Evolutionary conservation across 2,797 vertebrate species (phyloP), one percentile per base, ranked within the genome.

Genomic region (Taeniopygia guttata): DNA sequence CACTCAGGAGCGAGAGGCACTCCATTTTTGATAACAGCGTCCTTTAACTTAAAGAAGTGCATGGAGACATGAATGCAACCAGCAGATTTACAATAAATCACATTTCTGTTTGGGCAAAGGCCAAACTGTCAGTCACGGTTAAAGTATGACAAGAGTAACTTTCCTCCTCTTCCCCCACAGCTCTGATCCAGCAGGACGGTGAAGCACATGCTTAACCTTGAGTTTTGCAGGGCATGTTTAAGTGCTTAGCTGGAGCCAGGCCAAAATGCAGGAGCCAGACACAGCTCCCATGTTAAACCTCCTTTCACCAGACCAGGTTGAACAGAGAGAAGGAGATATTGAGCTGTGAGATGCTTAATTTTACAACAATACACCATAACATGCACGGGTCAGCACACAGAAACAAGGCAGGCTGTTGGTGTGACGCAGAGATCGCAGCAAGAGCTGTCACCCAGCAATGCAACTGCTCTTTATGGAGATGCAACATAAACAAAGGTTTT

Each of bases 231-330:
- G 42, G 73, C 42, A 36, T 0, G 0, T 27, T 48, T 67, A 93
- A 96, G 86, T 90, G 92, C 84, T 82, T 63, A 46, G 55, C 67
- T 93, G 94, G 88, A 92, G 38, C 3, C 0, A 60, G 32, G 86
- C 94, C 94, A 94, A 82, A 93, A 64, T 8, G 17, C 67, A 95
- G 72, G 38, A 89, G 42, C 29, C 74, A 79, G 48, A 52, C 56
- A 73, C 27, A 46, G 7, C n/a, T 73, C 26, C 21, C 36, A 12
- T 14, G 8, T 42, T 45, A 36, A 63, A 23, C 46, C 56, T 73
- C 26, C 51, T 81, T 75, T 40, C 55, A 18, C 15, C 40, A 86
- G 34, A 55, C 7, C 52, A 63, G 69, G 26, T 11, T 18, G 29
- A 81, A 18, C 4, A 76, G 40, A 67, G 22, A 18, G 12, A 78